Evolutionary conservation across 2,797 vertebrate genomes (phyloP).

Genomic region (Pangasius djambal): DNA sequence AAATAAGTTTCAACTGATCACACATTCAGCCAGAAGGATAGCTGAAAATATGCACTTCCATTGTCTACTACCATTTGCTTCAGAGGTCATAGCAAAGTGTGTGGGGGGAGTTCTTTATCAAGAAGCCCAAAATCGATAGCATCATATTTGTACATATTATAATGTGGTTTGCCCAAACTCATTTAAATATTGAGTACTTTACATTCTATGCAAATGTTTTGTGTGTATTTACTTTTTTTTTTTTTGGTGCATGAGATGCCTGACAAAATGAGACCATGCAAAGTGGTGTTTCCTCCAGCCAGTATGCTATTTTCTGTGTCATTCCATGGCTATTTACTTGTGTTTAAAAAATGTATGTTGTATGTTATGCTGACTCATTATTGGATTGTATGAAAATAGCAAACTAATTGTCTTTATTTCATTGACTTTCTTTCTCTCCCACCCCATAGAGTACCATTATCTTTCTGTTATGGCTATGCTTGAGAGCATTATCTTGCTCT

Average conservation of each 20-base stretch:
- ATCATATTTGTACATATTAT: slow-evolving; percentile 25
- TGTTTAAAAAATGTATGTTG: slow-evolving; percentile 5
- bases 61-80: slow-evolving; percentile 35
- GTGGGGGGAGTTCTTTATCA: slow-evolving; percentile 54
- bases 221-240: background rate
- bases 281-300: background rate
- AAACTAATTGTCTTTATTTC: background rate
- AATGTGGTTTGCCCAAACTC: background rate
- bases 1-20: slow-evolving; percentile 56
- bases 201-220: background rate
- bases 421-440: background rate
- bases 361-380: background rate
- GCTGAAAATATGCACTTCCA: slow-evolving; percentile 31
- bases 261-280: background rate
- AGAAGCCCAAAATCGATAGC: slow-evolving; percentile 33
- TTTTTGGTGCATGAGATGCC: background rate
- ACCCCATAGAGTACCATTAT: background rate
- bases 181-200: background rate
- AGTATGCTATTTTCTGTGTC: background rate
- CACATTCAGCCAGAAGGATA: slow-evolving; percentile 45
- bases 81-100: background rate
- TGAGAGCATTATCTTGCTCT: background rate
- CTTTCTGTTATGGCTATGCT: background rate
- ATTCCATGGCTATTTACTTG: background rate
- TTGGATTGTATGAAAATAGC: slow-evolving; percentile 30